Base-by-base conservation (phyloP, 2,113 vertebrate genomes). In the Apaloderma vittatum region DNA sequence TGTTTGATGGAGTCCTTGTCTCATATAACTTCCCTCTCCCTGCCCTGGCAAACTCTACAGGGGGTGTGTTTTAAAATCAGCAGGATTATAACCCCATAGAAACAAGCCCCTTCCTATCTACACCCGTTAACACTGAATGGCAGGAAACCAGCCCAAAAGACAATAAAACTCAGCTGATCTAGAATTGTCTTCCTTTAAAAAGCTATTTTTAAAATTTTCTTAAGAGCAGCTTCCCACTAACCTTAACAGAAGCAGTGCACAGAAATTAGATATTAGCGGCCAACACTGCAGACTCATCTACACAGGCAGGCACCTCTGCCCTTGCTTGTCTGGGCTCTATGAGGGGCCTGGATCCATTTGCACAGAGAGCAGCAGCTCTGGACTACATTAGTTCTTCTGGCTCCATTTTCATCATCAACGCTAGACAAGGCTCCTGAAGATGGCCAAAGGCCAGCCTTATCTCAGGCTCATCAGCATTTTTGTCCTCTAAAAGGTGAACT, bases 311-410 rank as follows among this genome's bases (percentile, higher is more conserved):
- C 6, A 22, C 2, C 26, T 59, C 2, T 1, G 16, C 5, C 12
- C 2, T 1, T 6, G 0, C 2, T 1, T 6, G 0, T 30, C 27
- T 62, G 34, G 30, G 27, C 49, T 87, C 52, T 9, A 26, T 4
- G 0, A 65, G 45, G 24, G 4, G 7, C 43, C 29, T 2, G 0
- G 9, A 29, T 65, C 52, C 68, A 21, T 62, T 40, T 0, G 2
- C 49, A 65, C 11, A 62, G 45, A 72, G 9, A 83, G 27, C 14
- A 66, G 49, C 40, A 82, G 30, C 43, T 54, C 36, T 72, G 55
- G 15, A n/a, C 40, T 49, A 14, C 0, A 0, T 51, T 7, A 37
- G 26, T 32, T 30, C 24, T 71, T 75, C 34, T 37, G 45, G 27
- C 12, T 57, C 70, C 27, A 30, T 37, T 46, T 82, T 62, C 19